Evolutionary conservation across 2,888 invertebrate genomes (phyloP).

Genomic region (Cephus pygmeus): DNA sequence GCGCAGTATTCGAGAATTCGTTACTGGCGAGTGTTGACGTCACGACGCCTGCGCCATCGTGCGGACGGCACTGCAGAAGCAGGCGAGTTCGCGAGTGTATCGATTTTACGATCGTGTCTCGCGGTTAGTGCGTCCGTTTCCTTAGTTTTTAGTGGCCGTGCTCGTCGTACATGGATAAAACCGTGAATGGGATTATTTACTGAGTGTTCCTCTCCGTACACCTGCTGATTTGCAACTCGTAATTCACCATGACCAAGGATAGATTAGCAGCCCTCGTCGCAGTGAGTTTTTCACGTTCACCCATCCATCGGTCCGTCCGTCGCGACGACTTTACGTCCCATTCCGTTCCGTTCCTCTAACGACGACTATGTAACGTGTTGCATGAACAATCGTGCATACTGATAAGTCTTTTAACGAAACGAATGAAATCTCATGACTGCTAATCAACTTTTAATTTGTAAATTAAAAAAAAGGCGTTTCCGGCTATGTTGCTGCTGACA

Average conservation of each 20-base stretch:
- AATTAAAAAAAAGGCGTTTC: background rate
- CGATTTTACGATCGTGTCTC: conserved; percentile 80
- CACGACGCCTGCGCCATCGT: conserved; percentile 68
- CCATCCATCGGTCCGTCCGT: conserved; percentile 1
- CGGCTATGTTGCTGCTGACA: conserved; percentile 10
- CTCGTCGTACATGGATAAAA: conserved; percentile 79
- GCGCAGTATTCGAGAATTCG: conserved; percentile 3
- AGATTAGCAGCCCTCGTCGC: conserved; percentile 96
- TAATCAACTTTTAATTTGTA: background rate
- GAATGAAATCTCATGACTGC: background rate
- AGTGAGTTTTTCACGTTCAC: conserved; percentile 71
- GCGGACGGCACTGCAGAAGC: conserved; percentile 74
- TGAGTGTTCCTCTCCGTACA: conserved; percentile 56
- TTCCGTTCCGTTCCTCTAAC: conserved; percentile 7
- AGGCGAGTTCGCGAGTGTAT: conserved; percentile 75
- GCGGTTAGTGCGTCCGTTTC: conserved; percentile 64
- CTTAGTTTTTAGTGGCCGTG: conserved; percentile 73
- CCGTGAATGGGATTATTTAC: conserved; percentile 78
- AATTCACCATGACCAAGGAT: conserved; percentile 87
- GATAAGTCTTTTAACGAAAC: background rate
- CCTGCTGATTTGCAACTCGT: conserved; percentile 47
- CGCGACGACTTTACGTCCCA: background rate
- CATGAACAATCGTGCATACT: conserved; percentile 2
- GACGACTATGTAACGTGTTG: conserved; percentile 20
- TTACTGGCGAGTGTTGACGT: conserved; percentile 52